Base-by-base conservation (phyloP, 37 sponge, comb jelly and placozoan species). In the Hexactinellida sp. region DNA sequence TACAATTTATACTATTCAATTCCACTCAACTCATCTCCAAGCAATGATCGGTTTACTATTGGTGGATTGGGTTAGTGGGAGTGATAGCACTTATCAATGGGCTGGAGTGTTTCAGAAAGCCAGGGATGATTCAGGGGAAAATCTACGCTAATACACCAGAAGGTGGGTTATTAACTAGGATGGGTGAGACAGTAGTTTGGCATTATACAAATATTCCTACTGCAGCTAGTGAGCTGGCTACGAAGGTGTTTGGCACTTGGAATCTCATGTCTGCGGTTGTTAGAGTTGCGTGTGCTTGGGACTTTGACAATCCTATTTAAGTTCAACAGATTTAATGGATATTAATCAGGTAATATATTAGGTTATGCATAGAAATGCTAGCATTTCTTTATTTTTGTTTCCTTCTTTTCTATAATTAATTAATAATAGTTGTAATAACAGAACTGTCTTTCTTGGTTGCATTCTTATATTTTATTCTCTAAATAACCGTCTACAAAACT, bases 51-150 rank as follows among this genome's bases (percentile, higher is more conserved):
- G 47, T 41, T 41, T 41, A n/a, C n/a, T n/a, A n/a, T n/a, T n/a
- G n/a, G 28, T 63, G 76, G 76, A n/a, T 63, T 1, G 76, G 76
- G 76, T 63, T 63, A n/a, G 76, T 63, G 3, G 76, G 76, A n/a
- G 76, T 23, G 3, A 63, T 63, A 63, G 76, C 76, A 28, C 34
- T 63, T 32, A n/a, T 63, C 21, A 63, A 63, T 63, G 76, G 76
- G 13, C 28, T n/a, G 3, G 5, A 25, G 25, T 63, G 76, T 28
- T 63, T 25, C 76, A 63, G 30, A n/a, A 63, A 63, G 32, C 76
- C 76, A 21, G 76, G 13, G 34, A 28, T n/a, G 34, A n/a, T 63
- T 7, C 76, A 63, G 30, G 30, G 34, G 76, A 10, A 63, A 7
- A 1, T 63, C 21, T 63, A 25, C 34, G 5, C 21, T 23, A 10